phyloP scores from a whole-genome alignment of 2,888 invertebrate genomes.

The Troides aeacus region DNA sequence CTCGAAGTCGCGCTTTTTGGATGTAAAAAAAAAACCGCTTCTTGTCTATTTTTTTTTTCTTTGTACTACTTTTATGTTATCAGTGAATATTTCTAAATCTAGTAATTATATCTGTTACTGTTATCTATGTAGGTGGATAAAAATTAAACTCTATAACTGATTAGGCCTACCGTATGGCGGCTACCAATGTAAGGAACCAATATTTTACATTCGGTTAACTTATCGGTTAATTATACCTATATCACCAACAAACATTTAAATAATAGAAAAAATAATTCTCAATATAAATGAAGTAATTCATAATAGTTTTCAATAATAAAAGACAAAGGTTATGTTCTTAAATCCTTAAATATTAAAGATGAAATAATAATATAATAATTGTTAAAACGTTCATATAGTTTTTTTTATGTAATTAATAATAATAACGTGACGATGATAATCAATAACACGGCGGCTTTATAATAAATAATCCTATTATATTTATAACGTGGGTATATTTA shows the following conservation, averaged over 20 bases:
- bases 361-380: too few relatives aligned
- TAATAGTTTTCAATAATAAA: not conserved
- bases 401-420: too few relatives aligned
- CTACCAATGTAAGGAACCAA: not conserved
- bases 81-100: slow-evolving; percentile 3
- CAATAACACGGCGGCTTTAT: not conserved
- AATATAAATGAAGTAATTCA: too few relatives aligned
- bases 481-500: slow-evolving; percentile 14
- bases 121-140: slow-evolving; percentile 17
- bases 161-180: slow-evolving; percentile 4
- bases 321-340: too few relatives aligned
- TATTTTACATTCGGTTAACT: not conserved
- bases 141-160: not conserved
- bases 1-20: not conserved
- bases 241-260: not conserved
- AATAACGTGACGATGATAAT: not conserved
- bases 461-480: not conserved
- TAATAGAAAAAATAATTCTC: not conserved
- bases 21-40: not conserved
- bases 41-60: too few relatives aligned
- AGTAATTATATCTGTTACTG: not conserved
- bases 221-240: too few relatives aligned
- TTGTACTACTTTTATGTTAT: not conserved
- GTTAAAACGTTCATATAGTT: too few relatives aligned
- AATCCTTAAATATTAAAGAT: too few relatives aligned